Base-by-base conservation (phyloP, 2,797 vertebrate genomes). In the Loris lydekkerianus region DNA sequence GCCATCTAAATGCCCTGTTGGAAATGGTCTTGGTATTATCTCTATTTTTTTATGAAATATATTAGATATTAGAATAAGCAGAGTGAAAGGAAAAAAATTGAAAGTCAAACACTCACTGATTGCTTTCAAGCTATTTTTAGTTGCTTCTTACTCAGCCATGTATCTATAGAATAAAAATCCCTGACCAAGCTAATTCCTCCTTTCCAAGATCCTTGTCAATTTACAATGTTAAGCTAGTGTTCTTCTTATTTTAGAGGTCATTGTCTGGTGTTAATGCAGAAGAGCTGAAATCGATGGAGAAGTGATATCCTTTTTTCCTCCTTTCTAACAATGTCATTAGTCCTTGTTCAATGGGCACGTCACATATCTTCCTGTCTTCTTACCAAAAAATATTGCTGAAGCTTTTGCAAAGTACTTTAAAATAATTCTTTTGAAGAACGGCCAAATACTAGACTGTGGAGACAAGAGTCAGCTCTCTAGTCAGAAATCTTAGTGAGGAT, bases 331-430 rank as follows among this genome's bases (percentile, higher is more conserved):
- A 29, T 17, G 40, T 82, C 93, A 92, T 97, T 97, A 97, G 97
- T 96, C 94, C 93, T 96, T 96, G 93, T 94, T 97, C 96, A 96
- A 37, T 96, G 95, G 85, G 89, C 89, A 93, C 17, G 53, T 80
- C 93, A 84, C 76, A 72, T 46, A 70, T 43, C 83, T 95, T 89
- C 86, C 84, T 93, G 94, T 88, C 53, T 76, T 92, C 93, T 85
- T 75, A 89, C 67, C 94, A 89, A 96, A 96, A 96, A 97, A 89
- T 89, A 96, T 34, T 84, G 60, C 88, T 95, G 37, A 18, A 69
- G 82, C 72, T 97, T 97, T 76, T 93, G 37, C 58, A 95, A 95
- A 96, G 84, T 49, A 85, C 72, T 91, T 95, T 89, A 67, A 96
- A 94, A 94, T 81, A 73, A 85, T 80, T 95, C 96, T 96, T 96